Evolutionary conservation across 2,113 vertebrate genomes (phyloP).

Genomic region (Chlamydotis undulata): DNA sequence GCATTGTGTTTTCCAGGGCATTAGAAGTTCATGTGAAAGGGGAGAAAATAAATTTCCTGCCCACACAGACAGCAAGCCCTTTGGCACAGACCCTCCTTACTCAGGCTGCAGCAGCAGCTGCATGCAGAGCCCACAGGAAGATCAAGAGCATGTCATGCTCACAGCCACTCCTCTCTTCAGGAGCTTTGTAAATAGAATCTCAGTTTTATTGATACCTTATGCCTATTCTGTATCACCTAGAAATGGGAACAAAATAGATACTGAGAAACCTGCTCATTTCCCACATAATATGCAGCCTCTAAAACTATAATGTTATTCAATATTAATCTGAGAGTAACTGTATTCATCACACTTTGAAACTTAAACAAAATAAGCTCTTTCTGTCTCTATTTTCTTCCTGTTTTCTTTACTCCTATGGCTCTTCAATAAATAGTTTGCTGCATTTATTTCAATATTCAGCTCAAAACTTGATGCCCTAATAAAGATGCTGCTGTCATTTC

Average conservation of each 20-base stretch:
- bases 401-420: not conserved
- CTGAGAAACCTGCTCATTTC: not conserved
- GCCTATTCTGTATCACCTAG: not conserved
- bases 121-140: not conserved
- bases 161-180: not conserved
- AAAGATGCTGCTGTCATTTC: not conserved
- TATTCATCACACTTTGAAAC: not conserved
- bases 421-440: not conserved
- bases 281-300: not conserved
- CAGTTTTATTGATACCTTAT: not conserved
- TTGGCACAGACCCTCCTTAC: rapidly evolving
- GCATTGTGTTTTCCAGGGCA: not conserved
- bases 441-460: not conserved
- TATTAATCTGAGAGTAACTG: not conserved
- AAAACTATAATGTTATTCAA: not conserved
- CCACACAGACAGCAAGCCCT: not conserved
- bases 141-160: rapidly evolving
- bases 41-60: not conserved
- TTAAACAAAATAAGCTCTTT: not conserved
- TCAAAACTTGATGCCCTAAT: not conserved
- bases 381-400: not conserved
- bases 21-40: not conserved
- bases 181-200: not conserved
- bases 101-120: rapidly evolving
- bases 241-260: not conserved